Evolutionary conservation across 2,113 vertebrate genomes (phyloP).

Genomic region (Eidolon helvum): DNA sequence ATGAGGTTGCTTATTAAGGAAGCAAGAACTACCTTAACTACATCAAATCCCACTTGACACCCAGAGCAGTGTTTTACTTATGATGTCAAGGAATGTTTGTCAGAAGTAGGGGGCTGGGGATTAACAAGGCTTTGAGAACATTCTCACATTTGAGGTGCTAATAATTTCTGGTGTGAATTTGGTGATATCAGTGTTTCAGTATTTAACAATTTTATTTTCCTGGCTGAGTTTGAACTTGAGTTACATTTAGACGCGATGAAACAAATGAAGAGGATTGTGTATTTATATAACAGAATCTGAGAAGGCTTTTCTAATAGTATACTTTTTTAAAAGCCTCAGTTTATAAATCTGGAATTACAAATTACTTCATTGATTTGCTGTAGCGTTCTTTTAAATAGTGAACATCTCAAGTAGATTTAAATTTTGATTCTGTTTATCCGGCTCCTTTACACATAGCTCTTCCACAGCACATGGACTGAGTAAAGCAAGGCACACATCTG

Average conservation of each 20-base stretch:
- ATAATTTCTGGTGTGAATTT: background rate
- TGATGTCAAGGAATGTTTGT: background rate
- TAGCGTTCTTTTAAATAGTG: background rate
- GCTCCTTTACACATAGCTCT: background rate
- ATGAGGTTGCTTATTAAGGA: background rate
- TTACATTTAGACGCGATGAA: background rate
- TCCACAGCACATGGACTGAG: background rate
- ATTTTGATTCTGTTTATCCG: background rate
- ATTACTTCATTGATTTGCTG: background rate
- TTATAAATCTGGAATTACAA: background rate
- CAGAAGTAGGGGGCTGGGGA: background rate
- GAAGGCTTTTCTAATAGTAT: background rate
- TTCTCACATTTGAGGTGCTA: conserved; percentile 27
- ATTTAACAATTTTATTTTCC: background rate
- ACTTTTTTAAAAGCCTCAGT: background rate
- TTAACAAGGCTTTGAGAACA: background rate
- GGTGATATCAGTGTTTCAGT: background rate
- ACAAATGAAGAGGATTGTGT: background rate
- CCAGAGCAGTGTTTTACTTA: background rate
- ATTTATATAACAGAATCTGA: background rate
- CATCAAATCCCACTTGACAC: background rate
- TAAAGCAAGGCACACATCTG: background rate
- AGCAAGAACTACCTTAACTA: background rate
- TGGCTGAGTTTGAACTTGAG: background rate
- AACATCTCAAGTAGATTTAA: background rate